A percentile compares a stretch with the other conserved stretches of the same genome.
phyloP scores from a whole-genome alignment of 2,113 vertebrate species.

The Neogobius melanostomus region DNA sequence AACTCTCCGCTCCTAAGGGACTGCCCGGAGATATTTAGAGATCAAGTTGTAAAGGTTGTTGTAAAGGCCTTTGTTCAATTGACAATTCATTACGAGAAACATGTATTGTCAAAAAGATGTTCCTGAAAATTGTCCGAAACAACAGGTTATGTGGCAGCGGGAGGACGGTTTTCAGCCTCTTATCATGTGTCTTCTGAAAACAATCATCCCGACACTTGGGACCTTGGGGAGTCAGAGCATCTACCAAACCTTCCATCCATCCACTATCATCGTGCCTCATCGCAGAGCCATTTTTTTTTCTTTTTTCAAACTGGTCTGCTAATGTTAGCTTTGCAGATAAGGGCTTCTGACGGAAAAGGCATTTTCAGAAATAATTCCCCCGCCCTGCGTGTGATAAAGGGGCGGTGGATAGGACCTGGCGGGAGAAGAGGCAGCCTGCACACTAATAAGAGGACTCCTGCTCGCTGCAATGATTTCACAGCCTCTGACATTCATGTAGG shows the following conservation, averaged over 20 bases:
- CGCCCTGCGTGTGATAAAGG: constrained; percentile 54
- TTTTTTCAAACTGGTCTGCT: constrained; percentile 51
- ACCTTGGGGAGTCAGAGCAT: constrained; percentile 35
- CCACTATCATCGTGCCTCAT: constrained; percentile 25
- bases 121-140: background rate
- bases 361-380: constrained; percentile 56
- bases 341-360: constrained; percentile 58
- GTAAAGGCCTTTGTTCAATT: constrained; percentile 31
- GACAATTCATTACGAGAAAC: background rate
- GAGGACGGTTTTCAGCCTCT: constrained; percentile 40
- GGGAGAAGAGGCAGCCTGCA: constrained; percentile 46
- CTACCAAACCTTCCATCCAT: constrained; percentile 39
- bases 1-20: constrained; percentile 23
- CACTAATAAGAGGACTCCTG: constrained; percentile 48
- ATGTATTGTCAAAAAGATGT: no score
- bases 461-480: constrained; percentile 26
- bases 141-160: constrained; percentile 12
- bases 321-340: constrained; percentile 66
- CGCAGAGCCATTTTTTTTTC: constrained; percentile 33
- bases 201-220: constrained; percentile 41
- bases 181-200: constrained; percentile 59
- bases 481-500: constrained; percentile 5
- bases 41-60: constrained; percentile 35
- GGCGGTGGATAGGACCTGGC: constrained; percentile 56
- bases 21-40: constrained; percentile 31